Percentiles rank a stretch among this genome's conserved stretches.
phyloP scores from a whole-genome alignment of 2,797 vertebrate species.

The Molossus molossus region DNA sequence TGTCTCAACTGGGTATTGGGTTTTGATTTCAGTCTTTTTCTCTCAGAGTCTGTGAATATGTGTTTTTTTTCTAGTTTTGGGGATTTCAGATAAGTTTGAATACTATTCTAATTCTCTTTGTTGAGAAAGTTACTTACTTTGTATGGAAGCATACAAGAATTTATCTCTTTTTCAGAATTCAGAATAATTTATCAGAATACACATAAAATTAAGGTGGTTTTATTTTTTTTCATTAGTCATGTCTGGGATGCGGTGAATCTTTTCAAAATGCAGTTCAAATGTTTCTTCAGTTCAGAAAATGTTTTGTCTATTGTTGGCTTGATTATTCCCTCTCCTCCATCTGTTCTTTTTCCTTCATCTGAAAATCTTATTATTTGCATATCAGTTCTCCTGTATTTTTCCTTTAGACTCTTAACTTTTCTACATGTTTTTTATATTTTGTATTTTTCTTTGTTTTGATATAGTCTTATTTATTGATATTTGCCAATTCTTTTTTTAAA shows the following conservation, averaged over 20 bases:
- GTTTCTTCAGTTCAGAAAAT: constrained; percentile 72
- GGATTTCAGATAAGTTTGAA: constrained; percentile 2
- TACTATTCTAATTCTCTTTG: constrained; percentile 4
- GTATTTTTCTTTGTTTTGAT: constrained; percentile 22
- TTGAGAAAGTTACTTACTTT: constrained; percentile 16
- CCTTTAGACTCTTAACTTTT: constrained; percentile 60
- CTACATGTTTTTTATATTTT: constrained; percentile 57
- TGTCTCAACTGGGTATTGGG: not conserved
- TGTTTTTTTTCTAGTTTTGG: not conserved
- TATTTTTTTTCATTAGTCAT: constrained; percentile 1
- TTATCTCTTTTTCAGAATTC: constrained; percentile 62
- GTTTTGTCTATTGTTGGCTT: constrained; percentile 79
- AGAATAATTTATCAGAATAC: constrained; percentile 49
- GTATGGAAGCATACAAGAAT: constrained; percentile 41
- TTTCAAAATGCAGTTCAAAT: constrained; percentile 71
- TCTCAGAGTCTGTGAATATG: not conserved
- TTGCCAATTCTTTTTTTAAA: constrained; percentile 16
- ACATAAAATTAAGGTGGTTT: not conserved
- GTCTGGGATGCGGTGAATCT: constrained; percentile 23
- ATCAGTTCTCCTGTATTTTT: constrained; percentile 77
- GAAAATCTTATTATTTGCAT: constrained; percentile 82
- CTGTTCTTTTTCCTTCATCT: constrained; percentile 79
- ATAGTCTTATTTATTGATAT: constrained; percentile 9
- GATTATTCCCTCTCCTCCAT: constrained; percentile 76
- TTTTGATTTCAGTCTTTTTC: not conserved